A percentile compares a stretch with the other conserved stretches of the same genome.
Conservation (phyloP, 2,888 invertebrate species). For the Nineta flava region DNA sequence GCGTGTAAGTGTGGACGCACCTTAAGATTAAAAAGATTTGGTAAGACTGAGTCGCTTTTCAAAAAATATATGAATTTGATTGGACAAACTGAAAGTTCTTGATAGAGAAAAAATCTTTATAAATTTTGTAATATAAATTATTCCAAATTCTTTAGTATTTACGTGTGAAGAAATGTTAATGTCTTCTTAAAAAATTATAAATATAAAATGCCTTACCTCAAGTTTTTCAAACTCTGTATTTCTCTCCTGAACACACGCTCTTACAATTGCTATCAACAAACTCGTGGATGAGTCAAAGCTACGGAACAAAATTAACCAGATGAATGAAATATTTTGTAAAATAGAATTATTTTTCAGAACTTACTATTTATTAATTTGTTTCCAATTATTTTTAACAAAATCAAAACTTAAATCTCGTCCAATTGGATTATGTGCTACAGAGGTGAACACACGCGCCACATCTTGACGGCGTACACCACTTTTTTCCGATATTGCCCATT, state of each 20-base stretch:
- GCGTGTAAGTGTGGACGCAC: too few relatives aligned
- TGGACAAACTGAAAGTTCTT: too few relatives aligned
- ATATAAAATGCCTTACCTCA: too few relatives aligned
- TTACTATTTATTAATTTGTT: conserved; percentile 53
- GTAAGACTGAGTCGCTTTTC: too few relatives aligned
- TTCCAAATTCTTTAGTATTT: too few relatives aligned
- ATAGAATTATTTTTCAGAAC: conserved; percentile 18
- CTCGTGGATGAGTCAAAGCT: conserved; percentile 1
- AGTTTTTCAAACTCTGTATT: conserved; percentile 1
- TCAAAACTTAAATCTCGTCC: conserved; percentile 72
- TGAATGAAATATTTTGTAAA: not conserved
- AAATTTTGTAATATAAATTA: too few relatives aligned
- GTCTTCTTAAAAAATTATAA: too few relatives aligned
- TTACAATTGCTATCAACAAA: conserved; percentile 1
- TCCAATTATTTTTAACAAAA: conserved; percentile 63
- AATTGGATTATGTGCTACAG: conserved; percentile 57
- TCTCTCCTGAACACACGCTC: conserved; percentile 1
- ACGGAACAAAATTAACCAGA: not conserved
- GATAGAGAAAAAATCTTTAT: too few relatives aligned
- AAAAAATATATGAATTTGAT: too few relatives aligned
- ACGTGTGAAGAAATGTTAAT: too few relatives aligned
- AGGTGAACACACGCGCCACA: conserved; percentile 54
- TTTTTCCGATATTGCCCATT: conserved; percentile 53
- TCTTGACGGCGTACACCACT: conserved; percentile 74
- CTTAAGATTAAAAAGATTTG: too few relatives aligned